Conservation (phyloP, 2,797 vertebrate species). For the Cuniculus paca region DNA sequence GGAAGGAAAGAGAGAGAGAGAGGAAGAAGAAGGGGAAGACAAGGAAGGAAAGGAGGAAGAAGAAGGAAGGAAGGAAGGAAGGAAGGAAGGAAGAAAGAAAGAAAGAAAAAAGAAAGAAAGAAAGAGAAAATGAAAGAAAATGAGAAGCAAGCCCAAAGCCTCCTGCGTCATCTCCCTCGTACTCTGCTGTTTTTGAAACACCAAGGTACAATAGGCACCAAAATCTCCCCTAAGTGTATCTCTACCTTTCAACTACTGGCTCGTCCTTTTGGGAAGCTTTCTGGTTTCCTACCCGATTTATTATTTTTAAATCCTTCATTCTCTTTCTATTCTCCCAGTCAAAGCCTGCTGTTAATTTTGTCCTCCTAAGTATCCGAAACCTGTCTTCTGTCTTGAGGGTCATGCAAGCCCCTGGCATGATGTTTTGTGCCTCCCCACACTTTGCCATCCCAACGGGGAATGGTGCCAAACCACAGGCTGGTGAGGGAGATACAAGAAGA, state of each 20-base stretch:
- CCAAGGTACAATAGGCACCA: not conserved
- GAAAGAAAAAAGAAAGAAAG: not conserved
- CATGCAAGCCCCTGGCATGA: not conserved
- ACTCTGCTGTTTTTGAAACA: not conserved
- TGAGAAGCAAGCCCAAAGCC: not conserved
- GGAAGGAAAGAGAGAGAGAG: not conserved
- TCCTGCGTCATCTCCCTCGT: not conserved
- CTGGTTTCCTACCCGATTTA: not conserved
- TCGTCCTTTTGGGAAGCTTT: not conserved
- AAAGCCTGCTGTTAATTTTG: not conserved
- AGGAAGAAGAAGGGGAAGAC: too few relatives aligned
- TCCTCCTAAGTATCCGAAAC: not conserved
- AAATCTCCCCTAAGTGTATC: not conserved
- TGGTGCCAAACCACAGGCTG: not conserved
- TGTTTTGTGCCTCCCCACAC: not conserved
- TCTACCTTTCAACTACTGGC: not conserved
- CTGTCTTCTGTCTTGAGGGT: not conserved
- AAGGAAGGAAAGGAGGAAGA: not conserved
- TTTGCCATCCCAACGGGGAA: not conserved
- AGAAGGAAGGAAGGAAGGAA: not conserved
- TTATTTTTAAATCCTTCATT: not conserved
- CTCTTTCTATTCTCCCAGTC: not conserved
- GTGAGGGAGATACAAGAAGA: not conserved
- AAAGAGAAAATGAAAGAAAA: not conserved
- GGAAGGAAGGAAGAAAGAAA: too few relatives aligned